Evolutionary conservation across 1,140 invertebrate species (phyloP).

Genomic region (Atta cephalotes): DNA sequence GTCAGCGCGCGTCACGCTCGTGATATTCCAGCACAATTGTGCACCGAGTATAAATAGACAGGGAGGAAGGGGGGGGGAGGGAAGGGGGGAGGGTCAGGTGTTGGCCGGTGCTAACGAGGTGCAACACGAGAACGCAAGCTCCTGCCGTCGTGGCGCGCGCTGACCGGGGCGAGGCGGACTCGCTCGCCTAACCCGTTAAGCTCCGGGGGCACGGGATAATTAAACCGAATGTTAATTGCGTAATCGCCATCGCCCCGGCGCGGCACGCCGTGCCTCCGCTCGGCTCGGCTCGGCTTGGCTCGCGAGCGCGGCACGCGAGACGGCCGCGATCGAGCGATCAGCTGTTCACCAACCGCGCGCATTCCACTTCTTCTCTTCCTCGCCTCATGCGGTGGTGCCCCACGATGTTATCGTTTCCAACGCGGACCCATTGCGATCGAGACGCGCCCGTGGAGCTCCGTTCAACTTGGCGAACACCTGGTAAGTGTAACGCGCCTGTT

Average conservation of each 20-base stretch:
- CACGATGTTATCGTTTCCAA: slow-evolving; percentile 34
- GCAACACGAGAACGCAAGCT: slow-evolving; percentile 68
- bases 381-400: slow-evolving; percentile 63
- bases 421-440: slow-evolving; percentile 18
- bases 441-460: slow-evolving; percentile 35
- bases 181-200: slow-evolving; percentile 66
- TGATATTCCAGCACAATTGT: slow-evolving; percentile 58
- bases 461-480: slow-evolving; percentile 22
- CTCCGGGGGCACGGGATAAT: slow-evolving; percentile 62
- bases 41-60: slow-evolving; percentile 53
- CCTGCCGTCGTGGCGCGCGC: slow-evolving; percentile 43
- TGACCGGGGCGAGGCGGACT: slow-evolving; percentile 67
- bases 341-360: slow-evolving; percentile 51
- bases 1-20: slow-evolving; percentile 58
- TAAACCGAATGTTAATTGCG: slow-evolving; percentile 75
- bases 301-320: slow-evolving; percentile 65
- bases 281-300: neutral
- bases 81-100: slow-evolving; percentile 54
- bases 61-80: neutral
- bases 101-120: slow-evolving; percentile 67
- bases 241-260: slow-evolving; percentile 43
- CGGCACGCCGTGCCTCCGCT: slow-evolving; percentile 18
- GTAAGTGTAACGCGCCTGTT: slow-evolving; percentile 32
- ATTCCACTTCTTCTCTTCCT: slow-evolving; percentile 37
- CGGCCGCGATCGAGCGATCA: slow-evolving; percentile 68